Evolutionary conservation across 1,140 invertebrate species (phyloP).

Genomic region (Musca domestica): DNA sequence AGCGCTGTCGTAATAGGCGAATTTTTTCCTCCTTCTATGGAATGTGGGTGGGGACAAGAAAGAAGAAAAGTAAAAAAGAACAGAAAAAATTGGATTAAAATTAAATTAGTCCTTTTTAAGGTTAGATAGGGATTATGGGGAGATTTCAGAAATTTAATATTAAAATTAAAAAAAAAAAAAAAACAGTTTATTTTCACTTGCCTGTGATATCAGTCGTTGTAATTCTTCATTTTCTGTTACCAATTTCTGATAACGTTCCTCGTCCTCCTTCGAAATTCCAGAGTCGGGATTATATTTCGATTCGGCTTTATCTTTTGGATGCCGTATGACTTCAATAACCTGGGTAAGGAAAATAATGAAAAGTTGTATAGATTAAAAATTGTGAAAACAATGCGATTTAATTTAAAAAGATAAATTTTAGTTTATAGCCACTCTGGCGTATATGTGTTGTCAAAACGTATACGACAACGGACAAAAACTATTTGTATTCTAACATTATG

Average conservation of each 20-base stretch:
- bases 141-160: too few relatives aligned
- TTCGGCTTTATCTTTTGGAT: constrained; percentile 79
- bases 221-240: constrained; percentile 93
- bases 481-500: too few relatives aligned
- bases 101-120: too few relatives aligned
- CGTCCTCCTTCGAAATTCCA: constrained; percentile 89
- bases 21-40: constrained; percentile 92
- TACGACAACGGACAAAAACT: too few relatives aligned
- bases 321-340: constrained; percentile 81
- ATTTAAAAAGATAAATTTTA: neutral
- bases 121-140: too few relatives aligned
- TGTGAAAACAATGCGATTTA: neutral
- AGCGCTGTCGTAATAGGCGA: constrained; percentile 70
- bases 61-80: constrained; percentile 14
- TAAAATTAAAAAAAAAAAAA: neutral
- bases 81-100: too few relatives aligned
- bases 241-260: constrained; percentile 92
- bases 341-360: constrained; percentile 35
- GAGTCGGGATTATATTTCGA: constrained; percentile 84
- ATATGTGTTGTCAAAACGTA: too few relatives aligned
- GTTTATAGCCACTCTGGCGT: neutral
- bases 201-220: constrained; percentile 89
- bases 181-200: constrained; percentile 53
- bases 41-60: constrained; percentile 34
- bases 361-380: neutral